Percentiles rank a stretch among this genome's conserved stretches.
Conservation (phyloP, 2,797 vertebrate genomes). For the Mycteria americana region DNA sequence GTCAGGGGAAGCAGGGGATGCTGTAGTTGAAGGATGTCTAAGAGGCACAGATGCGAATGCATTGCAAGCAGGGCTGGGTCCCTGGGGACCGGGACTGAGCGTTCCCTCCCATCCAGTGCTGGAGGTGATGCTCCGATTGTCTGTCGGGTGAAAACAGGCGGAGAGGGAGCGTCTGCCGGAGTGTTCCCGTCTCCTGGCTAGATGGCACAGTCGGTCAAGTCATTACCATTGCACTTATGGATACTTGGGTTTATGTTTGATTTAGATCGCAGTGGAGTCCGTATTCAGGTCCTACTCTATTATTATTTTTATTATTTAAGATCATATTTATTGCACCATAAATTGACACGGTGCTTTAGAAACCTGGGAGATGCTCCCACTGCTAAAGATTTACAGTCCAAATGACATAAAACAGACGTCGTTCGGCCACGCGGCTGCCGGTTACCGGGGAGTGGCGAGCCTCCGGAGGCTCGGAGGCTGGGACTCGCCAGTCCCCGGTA, state of each 20-base stretch:
- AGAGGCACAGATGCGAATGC: not conserved
- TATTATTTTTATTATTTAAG: slow-evolving; percentile 11
- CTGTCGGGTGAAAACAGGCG: not conserved
- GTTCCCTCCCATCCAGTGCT: not conserved
- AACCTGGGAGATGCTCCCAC: not conserved
- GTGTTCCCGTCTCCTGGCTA: not conserved
- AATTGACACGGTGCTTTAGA: not conserved
- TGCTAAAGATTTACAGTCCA: not conserved
- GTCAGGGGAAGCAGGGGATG: not conserved
- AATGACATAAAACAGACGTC: rapidly evolving
- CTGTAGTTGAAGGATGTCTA: not conserved
- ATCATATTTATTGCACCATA: not conserved
- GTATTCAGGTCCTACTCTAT: not conserved
- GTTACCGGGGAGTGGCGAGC: not conserved
- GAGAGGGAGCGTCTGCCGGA: not conserved
- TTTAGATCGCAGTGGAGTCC: rapidly evolving
- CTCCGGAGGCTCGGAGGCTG: too few relatives aligned
- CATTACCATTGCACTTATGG: not conserved
- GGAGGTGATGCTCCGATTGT: not conserved
- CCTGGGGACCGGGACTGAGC: not conserved
- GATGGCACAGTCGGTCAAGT: not conserved
- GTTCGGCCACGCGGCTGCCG: rapidly evolving
- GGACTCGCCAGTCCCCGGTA: not conserved
- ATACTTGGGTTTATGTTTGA: not conserved
- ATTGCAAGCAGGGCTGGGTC: rapidly evolving